Percentiles rank a stretch among this genome's conserved stretches.
phyloP scores from a whole-genome alignment of 2,113 vertebrate species.

The Galeopterus variegatus region DNA sequence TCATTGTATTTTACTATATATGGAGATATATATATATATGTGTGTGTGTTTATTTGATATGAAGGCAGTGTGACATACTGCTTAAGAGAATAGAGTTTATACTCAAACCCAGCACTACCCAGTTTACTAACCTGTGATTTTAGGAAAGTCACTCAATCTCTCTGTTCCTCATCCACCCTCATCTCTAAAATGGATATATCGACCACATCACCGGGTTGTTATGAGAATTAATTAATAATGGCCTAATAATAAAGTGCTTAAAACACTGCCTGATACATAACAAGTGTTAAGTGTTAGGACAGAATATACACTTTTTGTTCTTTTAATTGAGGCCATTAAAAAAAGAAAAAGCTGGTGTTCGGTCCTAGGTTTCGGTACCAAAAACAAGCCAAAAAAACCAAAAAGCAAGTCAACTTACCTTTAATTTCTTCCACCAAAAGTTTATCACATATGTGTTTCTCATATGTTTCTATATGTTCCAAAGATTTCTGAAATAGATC shows the following conservation, averaged over 20 bases:
- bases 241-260: not conserved
- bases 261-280: not conserved
- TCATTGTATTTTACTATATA: not conserved
- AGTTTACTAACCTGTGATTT: not conserved
- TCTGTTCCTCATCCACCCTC: not conserved
- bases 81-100: conserved; percentile 9
- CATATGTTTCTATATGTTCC: conserved; percentile 90
- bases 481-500: conserved; percentile 90
- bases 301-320: conserved; percentile 35
- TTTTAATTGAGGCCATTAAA: not conserved
- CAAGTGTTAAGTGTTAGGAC: not conserved
- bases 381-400: too few relatives aligned
- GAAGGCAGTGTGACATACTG: not conserved
- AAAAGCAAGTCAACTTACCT: conserved; percentile 83
- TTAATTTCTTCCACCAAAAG: conserved; percentile 91
- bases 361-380: too few relatives aligned
- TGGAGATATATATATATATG: not conserved
- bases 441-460: conserved; percentile 92
- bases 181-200: not conserved
- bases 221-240: not conserved
- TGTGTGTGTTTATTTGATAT: not conserved
- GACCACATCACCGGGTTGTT: not conserved
- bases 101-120: not conserved
- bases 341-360: conserved; percentile 54
- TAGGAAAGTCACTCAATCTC: not conserved